A percentile compares a stretch with the other conserved stretches of the same genome.
phyloP scores from a whole-genome alignment of 2,888 invertebrate genomes.

The Esperia sulphurella region DNA sequence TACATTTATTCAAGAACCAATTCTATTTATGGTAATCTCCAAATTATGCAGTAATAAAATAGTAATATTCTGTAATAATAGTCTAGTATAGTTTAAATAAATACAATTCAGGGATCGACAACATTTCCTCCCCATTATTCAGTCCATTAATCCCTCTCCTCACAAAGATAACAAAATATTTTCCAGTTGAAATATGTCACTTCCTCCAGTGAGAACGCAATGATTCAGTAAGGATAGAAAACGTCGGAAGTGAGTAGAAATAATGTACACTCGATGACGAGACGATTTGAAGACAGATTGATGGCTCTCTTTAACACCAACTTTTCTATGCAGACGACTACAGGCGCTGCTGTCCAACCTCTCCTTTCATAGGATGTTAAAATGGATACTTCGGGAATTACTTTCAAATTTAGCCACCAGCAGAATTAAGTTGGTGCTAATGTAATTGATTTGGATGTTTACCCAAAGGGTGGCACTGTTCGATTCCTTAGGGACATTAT shows the following conservation, averaged over 20 bases:
- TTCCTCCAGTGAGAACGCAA: conserved; percentile 22
- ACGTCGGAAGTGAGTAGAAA: conserved; percentile 43
- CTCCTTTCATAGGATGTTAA: background rate
- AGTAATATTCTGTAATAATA: too few species aligned
- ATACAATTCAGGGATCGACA: too few species aligned
- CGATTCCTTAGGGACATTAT: conserved; percentile 16
- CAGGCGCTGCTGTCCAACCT: background rate
- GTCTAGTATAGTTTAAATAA: too few species aligned
- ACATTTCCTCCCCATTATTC: too few species aligned
- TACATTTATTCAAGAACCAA: too few species aligned
- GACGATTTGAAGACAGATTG: conserved; percentile 39
- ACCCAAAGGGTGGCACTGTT: conserved; percentile 30
- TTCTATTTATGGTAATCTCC: too few species aligned
- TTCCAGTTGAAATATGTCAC: conserved; percentile 29
- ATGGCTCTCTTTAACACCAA: conserved; percentile 30
- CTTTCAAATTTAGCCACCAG: background rate
- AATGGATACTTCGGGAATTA: background rate
- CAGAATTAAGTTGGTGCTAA: conserved; percentile 7
- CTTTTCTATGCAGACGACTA: background rate
- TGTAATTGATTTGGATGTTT: conserved; percentile 57
- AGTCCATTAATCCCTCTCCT: background rate
- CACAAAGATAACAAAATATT: conserved; percentile 9
- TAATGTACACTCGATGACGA: conserved; percentile 53
- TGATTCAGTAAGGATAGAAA: conserved; percentile 23
- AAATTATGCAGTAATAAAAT: too few species aligned